Evolutionary conservation across 30 jellyfish, hydroid and myxozoan genomes (phyloP).

Genomic region (Aurelia coerulea): DNA sequence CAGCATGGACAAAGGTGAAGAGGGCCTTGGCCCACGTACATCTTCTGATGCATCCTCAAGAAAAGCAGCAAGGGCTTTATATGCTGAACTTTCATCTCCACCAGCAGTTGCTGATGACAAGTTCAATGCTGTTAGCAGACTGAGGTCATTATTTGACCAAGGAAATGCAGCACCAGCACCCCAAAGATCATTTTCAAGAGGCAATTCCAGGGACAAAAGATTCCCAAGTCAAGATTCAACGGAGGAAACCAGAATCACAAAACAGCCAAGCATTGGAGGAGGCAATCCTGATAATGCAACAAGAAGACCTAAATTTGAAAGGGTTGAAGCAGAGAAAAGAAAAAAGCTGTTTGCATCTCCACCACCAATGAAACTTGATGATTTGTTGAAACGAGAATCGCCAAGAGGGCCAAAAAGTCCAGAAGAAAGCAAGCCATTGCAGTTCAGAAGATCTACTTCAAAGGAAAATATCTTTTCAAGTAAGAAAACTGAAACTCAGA

Average conservation of each 20-base stretch:
- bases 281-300: not conserved
- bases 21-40: constrained; percentile 42
- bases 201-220: not conserved
- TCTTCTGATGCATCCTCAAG: constrained; percentile 49
- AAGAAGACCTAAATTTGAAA: constrained; percentile 43
- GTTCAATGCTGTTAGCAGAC: constrained; percentile 59
- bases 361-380: constrained; percentile 68
- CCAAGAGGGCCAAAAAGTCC: constrained; percentile 58
- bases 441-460: constrained; percentile 12
- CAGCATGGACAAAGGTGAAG: constrained; percentile 46
- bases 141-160: constrained; percentile 55
- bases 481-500: constrained; percentile 3
- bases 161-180: constrained; percentile 38
- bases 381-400: constrained; percentile 54
- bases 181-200: constrained; percentile 12
- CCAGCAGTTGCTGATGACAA: constrained; percentile 63
- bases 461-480: constrained; percentile 11
- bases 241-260: not conserved
- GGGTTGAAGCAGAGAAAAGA: constrained; percentile 46
- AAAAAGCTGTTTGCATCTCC: constrained; percentile 64
- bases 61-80: constrained; percentile 57
- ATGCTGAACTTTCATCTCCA: constrained; percentile 80
- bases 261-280: not conserved
- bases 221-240: not conserved
- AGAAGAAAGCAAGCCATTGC: constrained; percentile 17